Evolutionary conservation across 2,888 invertebrate species (phyloP), one percentile per base, ranked within the genome.

Genomic region (Drosophila pegasa): DNA sequence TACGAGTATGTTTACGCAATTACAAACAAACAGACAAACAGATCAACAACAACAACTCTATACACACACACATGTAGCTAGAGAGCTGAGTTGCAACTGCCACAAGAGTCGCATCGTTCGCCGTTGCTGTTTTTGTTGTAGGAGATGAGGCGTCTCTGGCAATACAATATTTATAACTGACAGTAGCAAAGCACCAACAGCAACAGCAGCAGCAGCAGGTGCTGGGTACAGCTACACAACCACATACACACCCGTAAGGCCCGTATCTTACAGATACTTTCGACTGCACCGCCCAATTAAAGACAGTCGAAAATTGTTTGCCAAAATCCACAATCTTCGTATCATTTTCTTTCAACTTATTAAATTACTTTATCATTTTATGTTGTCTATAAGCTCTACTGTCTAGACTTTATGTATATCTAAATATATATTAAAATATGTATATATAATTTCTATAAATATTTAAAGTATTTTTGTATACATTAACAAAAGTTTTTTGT

Each of bases 1-100:
- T 88, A 87, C 89, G 86, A 89, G 80, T 87, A 87, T 87, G 89
- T 86, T 86, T 88, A 86, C 85, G 85, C 85, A 86, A 86, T 86
- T 86, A 86, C 89, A 86, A 86, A 75, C 89, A 71, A 73, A 88
- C 78, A 73, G 64, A 80, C 66, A 68, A 14, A 64, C 48, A 60
- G 16, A 52, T 60, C 64, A 22, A 66, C 61, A 40, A 69, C 47
- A 43, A 41, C 29, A 71, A 43, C n/a, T n/a, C n/a, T n/a, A 55
- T 41, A 60, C 35, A 78, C 65, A 71, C 9, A 45, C 2, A 64
- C 37, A 48, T 62, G 52, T 31, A 31, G 48, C 25, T 55, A 45
- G 29, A 45, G 29, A 33, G 55, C 55, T 50, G 61, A 59, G 57
- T 29, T 60, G 73, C 37, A 72, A 55, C 58, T 71, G 71, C 45